phyloP scores from a whole-genome alignment of 2,113 vertebrate species.

The Falcunculus frontatus region DNA sequence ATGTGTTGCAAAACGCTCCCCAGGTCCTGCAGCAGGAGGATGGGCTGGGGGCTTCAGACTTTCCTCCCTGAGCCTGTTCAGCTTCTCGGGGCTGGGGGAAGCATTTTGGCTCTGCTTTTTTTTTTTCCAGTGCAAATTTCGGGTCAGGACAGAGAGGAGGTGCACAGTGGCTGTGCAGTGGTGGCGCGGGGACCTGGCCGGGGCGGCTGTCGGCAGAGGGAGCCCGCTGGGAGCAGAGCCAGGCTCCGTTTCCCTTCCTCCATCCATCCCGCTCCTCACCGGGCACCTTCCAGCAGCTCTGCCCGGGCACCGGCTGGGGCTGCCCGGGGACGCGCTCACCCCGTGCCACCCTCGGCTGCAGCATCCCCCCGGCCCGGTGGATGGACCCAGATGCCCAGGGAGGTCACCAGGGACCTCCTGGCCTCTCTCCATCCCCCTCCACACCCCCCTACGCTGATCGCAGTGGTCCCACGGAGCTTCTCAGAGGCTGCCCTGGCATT shows the following conservation, averaged over 20 bases:
- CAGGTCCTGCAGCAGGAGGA: accelerated
- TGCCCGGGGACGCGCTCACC: too few relatives aligned
- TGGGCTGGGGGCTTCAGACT: neutral
- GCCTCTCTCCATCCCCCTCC: neutral
- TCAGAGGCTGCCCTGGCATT: neutral
- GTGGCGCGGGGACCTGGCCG: accelerated
- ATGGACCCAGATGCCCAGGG: accelerated
- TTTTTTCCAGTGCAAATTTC: neutral
- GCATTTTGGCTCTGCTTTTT: neutral
- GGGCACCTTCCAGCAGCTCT: neutral
- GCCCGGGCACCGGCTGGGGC: too few relatives aligned
- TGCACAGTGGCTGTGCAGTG: accelerated
- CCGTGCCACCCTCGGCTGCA: neutral
- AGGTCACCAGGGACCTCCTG: neutral
- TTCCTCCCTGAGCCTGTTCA: neutral
- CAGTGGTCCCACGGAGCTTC: accelerated
- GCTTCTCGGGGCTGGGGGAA: neutral
- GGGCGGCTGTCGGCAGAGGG: neutral
- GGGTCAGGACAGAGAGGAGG: neutral
- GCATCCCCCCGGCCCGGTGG: neutral
- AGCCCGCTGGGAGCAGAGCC: neutral
- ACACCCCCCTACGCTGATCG: accelerated
- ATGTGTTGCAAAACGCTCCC: accelerated
- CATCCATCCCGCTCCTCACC: accelerated
- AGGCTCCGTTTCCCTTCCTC: accelerated